Percentiles rank a stretch among this genome's conserved stretches.
These are phyloP conservation scores for Lapara coniferarum DNA, from an alignment of 2,888 invertebrate genomes.

Conservation along the genomic window DNA sequence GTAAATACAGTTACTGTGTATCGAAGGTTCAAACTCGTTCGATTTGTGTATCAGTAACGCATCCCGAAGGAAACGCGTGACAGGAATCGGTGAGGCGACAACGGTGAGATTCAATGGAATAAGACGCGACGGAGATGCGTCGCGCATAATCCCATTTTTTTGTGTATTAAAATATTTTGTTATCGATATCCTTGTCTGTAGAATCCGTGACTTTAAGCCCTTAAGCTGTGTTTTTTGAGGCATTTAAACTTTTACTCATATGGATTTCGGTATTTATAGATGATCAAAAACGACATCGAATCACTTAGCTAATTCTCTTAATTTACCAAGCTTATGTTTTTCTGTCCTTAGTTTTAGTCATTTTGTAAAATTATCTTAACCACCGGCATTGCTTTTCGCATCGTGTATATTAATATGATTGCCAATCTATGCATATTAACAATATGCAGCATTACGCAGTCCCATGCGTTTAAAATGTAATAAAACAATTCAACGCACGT, in stretches of 20 bases:
- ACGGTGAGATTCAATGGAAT: slow-evolving; percentile 61
- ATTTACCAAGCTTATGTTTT: too few relatives aligned
- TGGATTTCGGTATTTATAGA: neutral
- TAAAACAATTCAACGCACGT: slow-evolving; percentile 19
- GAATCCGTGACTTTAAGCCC: slow-evolving; percentile 7
- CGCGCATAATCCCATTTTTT: slow-evolving; percentile 63
- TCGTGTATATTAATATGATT: neutral
- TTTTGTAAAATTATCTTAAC: neutral
- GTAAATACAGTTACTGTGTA: slow-evolving; percentile 61
- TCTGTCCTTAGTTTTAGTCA: too few relatives aligned
- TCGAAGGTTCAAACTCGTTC: slow-evolving; percentile 52
- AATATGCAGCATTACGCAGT: neutral
- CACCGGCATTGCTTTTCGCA: neutral
- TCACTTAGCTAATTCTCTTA: too few relatives aligned
- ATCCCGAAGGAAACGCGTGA: slow-evolving; percentile 78
- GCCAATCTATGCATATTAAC: neutral
- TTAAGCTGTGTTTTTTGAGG: slow-evolving; percentile 3
- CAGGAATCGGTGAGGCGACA: slow-evolving; percentile 54
- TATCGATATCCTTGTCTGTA: slow-evolving; percentile 49
- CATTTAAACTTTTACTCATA: neutral
- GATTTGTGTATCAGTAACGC: slow-evolving; percentile 61
- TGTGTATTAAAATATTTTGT: slow-evolving; percentile 55
- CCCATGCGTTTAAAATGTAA: slow-evolving; percentile 4
- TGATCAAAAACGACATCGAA: too few relatives aligned
- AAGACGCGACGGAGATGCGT: slow-evolving; percentile 64